Evolutionary conservation across 2,113 vertebrate species (phyloP).

Genomic region (Crypturellus undulatus): DNA sequence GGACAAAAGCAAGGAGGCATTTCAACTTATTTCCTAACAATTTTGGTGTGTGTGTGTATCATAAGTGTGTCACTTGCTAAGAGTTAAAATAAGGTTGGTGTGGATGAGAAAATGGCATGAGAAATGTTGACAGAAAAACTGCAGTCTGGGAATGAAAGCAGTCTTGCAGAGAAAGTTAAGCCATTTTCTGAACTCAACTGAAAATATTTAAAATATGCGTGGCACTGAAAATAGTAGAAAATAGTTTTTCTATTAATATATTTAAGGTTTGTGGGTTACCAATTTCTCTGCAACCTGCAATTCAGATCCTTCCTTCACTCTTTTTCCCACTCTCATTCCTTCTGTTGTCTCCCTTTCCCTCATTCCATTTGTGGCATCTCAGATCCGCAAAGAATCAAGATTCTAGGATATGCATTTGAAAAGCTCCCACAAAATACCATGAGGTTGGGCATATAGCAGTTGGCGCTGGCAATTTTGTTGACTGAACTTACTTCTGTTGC

Average conservation of each 20-base stretch:
- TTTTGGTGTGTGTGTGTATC: neutral
- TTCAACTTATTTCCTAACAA: neutral
- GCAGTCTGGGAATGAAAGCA: neutral
- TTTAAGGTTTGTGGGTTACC: neutral
- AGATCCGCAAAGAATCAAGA: neutral
- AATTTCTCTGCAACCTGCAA: neutral
- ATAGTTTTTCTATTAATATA: neutral
- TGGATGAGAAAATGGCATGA: slow-evolving; percentile 26
- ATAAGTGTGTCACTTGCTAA: slow-evolving; percentile 14
- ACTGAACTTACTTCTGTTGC: neutral
- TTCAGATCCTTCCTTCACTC: neutral
- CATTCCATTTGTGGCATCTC: neutral
- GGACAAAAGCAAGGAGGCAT: neutral
- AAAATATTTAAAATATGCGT: neutral
- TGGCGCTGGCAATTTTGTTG: neutral
- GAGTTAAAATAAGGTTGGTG: slow-evolving; percentile 63
- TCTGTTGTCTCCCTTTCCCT: neutral
- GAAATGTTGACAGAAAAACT: neutral
- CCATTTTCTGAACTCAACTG: neutral
- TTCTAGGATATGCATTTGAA: neutral
- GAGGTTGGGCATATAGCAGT: neutral
- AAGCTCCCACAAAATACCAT: neutral
- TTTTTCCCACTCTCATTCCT: fast-evolving
- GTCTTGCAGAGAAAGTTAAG: neutral
- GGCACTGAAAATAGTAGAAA: neutral